Evolutionary conservation across 1,140 invertebrate genomes (phyloP).

Genomic region (Cepaea nemoralis): DNA sequence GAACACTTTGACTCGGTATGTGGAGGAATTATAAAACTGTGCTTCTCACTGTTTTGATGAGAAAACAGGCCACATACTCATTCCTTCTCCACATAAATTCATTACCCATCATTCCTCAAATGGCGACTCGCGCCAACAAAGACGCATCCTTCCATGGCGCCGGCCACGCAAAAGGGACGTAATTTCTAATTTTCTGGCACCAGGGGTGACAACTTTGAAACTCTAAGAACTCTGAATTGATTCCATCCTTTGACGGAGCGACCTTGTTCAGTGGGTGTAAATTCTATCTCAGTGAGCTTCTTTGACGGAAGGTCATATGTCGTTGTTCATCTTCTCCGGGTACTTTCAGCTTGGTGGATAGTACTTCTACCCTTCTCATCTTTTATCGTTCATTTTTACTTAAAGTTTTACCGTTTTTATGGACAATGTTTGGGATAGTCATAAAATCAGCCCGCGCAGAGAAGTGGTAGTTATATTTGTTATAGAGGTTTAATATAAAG

Average conservation of each 20-base stretch:
- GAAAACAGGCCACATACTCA: background rate
- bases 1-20: too few species aligned
- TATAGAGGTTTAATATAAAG: too few species aligned
- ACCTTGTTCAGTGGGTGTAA: slow-evolving; percentile 11
- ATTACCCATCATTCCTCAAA: background rate
- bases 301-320: slow-evolving; percentile 10
- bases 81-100: background rate
- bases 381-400: background rate
- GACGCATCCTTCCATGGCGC: background rate
- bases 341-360: background rate
- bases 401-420: background rate
- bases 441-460: too few species aligned
- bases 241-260: slow-evolving; percentile 2
- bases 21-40: too few species aligned
- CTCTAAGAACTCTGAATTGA: background rate
- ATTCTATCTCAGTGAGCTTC: background rate
- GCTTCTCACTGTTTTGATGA: too few species aligned
- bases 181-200: slow-evolving; percentile 20
- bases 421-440: too few species aligned
- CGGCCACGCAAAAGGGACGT: slow-evolving; percentile 16
- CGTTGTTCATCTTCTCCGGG: background rate
- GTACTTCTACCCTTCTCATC: background rate
- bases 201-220: slow-evolving; percentile 11
- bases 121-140: background rate
- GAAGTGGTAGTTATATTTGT: too few species aligned